Conservation (phyloP, 2,113 vertebrate species). For the Dipodomys spectabilis region DNA sequence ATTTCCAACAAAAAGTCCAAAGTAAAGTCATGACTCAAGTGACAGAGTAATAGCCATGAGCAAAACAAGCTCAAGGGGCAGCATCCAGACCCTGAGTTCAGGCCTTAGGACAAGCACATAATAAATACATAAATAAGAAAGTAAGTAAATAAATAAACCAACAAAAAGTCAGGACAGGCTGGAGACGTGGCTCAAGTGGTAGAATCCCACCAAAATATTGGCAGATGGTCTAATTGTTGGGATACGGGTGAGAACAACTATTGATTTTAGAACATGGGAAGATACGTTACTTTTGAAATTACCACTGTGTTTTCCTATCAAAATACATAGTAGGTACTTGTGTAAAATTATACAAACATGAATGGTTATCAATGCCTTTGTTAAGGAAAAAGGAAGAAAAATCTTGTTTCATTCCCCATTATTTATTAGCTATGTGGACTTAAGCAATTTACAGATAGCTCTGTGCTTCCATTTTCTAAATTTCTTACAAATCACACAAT, state of each 20-base stretch:
- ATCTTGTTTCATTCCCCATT: background rate
- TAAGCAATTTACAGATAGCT: background rate
- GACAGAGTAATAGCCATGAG: too few species aligned
- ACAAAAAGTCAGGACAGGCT: too few species aligned
- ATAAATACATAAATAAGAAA: too few species aligned
- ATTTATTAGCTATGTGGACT: background rate
- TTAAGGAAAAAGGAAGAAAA: background rate
- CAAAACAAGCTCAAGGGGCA: too few species aligned
- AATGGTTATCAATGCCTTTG: background rate
- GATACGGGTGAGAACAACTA: background rate
- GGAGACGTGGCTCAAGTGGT: too few species aligned
- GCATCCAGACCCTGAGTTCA: too few species aligned
- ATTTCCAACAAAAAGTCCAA: too few species aligned
- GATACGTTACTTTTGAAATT: background rate
- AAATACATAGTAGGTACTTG: background rate
- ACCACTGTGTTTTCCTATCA: background rate
- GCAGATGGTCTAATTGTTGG: background rate
- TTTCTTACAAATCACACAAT: background rate
- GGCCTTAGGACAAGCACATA: too few species aligned
- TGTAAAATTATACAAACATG: constrained; percentile 22
- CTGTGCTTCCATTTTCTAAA: constrained; percentile 12
- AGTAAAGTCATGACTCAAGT: too few species aligned
- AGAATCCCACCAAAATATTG: background rate
- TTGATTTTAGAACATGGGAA: background rate
- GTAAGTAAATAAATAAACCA: too few species aligned